phyloP scores from a whole-genome alignment of 2,113 vertebrate genomes.

The Xenotilapia longispinis region DNA sequence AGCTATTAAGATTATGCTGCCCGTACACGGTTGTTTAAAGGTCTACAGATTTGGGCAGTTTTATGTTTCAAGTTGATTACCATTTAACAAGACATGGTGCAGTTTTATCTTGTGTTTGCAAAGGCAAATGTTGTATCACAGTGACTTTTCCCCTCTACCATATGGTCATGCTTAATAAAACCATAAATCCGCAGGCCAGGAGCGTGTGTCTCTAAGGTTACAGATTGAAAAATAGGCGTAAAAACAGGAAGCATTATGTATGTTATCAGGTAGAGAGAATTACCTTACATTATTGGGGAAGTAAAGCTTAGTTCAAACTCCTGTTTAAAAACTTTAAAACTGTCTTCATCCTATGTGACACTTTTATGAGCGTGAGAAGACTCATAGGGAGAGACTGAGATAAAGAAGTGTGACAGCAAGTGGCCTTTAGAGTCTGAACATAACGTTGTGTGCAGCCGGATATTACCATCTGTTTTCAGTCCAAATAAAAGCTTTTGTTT shows the following conservation, averaged over 20 bases:
- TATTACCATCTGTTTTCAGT: conserved; percentile 3
- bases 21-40: neutral
- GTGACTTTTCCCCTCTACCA: neutral
- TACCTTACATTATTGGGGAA: neutral
- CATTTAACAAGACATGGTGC: neutral
- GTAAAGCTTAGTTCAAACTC: neutral
- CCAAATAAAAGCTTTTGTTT: conserved; percentile 26
- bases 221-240: neutral
- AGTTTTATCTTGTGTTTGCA: neutral
- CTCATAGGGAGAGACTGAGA: neutral
- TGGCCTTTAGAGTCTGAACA: neutral
- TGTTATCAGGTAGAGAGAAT: neutral
- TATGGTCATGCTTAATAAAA: conserved; percentile 5
- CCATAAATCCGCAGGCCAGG: neutral
- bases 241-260: neutral
- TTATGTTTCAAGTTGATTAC: neutral
- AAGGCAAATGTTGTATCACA: neutral
- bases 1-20: neutral
- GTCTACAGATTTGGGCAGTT: neutral
- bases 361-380: neutral
- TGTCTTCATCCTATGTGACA: neutral
- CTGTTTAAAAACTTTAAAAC: neutral
- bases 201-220: neutral
- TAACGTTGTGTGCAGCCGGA: neutral
- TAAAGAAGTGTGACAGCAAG: neutral